Conservation (phyloP, 2,113 vertebrate genomes). For the Cynopterus brachyotis region DNA sequence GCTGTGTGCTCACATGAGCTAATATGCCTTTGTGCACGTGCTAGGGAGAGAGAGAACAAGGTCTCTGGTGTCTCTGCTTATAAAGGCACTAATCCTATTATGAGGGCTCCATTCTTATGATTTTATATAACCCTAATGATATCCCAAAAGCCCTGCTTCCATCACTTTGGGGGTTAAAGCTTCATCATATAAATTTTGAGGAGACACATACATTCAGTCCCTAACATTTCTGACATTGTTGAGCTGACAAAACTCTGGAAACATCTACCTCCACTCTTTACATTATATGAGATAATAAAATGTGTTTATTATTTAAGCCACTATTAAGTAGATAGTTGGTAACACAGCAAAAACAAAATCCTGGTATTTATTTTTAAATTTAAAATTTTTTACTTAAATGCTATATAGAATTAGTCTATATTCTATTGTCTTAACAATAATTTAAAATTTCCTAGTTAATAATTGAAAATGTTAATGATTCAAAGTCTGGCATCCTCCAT, state of each 20-base stretch:
- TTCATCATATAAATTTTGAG: neutral
- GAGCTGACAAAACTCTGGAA: neutral
- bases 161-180: neutral
- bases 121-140: neutral
- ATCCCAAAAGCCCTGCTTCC: neutral
- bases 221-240: neutral
- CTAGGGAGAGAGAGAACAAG: neutral
- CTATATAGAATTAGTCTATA: neutral
- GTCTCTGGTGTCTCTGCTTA: neutral
- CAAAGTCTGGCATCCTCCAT: neutral
- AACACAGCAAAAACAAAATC: neutral
- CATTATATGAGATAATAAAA: neutral
- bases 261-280: neutral
- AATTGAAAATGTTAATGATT: neutral
- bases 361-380: neutral
- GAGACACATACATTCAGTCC: neutral
- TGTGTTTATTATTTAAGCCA: neutral
- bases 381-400: neutral
- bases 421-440: neutral
- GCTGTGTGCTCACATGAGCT: neutral
- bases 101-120: neutral
- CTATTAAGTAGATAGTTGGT: neutral
- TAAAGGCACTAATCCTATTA: neutral
- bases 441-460: neutral
- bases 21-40: neutral